Evolutionary conservation across 2,888 invertebrate species (phyloP), one percentile per base, ranked within the genome.

Genomic region (Leptopilina drosophilae): DNA sequence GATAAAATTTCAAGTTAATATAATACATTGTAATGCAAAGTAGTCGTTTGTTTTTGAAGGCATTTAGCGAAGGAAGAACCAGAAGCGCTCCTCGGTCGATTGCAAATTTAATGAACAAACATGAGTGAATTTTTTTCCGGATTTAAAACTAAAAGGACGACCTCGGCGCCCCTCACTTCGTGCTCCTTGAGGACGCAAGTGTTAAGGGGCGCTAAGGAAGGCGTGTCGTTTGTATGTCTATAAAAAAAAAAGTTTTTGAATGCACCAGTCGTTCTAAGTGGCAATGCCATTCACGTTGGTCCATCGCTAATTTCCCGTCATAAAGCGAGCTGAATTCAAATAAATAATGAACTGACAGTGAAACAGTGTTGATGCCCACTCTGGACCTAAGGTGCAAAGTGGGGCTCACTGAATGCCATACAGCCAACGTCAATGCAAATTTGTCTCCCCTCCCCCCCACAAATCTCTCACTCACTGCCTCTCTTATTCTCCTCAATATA

Each of bases 191-290:
- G 85, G 77, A 84, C 86, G 67, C 78, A 89, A 87, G 89, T 89
- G 90, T 89, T 89, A 90, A 90, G 88, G 88, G 88, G 87, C 86
- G 90, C 90, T 90, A 90, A 90, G 88, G 87, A 89, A 86, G 89
- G 89, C 88, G 90, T 89, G 89, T 86, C 89, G 84, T 79, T 33
- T 33, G 33, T 33, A 5, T 78, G 83, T 77, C 83, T 85, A 86
- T 86, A 85, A 87, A 87, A 82, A 86, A 85, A 82, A 86, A 85
- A 82, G 80, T 78, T 78, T 82, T 33, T 86, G 87, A 90, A 89
- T 88, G 86, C 88, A 86, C 85, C 87, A 82, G 78, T 77, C 86
- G 88, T 82, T 88, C 90, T 90, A 89, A 90, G 89, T 90, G 89
- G 87, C 86, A 85, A 88, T 86, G 84, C 83, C 83, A 87, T 88